These are phyloP conservation scores for Clinocottus analis DNA, from an alignment of 2,113 vertebrate genomes.

Conservation along the genomic window DNA sequence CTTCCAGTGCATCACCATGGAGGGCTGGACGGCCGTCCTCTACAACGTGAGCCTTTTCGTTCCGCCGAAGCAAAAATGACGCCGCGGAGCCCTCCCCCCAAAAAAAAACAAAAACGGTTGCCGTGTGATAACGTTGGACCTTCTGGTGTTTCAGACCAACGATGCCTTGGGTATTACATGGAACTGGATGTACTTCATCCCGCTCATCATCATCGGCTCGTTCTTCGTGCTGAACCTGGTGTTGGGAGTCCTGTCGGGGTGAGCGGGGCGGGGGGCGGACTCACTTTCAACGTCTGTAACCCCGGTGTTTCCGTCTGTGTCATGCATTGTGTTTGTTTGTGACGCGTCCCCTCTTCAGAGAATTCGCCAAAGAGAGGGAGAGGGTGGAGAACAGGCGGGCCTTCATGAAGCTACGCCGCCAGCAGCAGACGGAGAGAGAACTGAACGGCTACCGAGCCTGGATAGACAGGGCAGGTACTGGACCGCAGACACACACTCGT, in stretches of 20 bases:
- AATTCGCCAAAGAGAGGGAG: conserved; percentile 99
- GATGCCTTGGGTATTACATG: conserved; percentile 94
- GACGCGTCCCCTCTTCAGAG: conserved; percentile 78
- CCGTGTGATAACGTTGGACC: neutral
- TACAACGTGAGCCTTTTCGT: conserved; percentile 83
- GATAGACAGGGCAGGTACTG: conserved; percentile 96
- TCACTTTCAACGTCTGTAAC: neutral
- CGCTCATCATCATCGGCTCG: conserved; percentile 96
- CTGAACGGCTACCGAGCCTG: conserved; percentile 97
- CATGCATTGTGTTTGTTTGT: conserved; percentile 4
- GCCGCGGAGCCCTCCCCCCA: too few relatives aligned
- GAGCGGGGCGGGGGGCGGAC: conserved; percentile 70
- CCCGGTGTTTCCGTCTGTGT: neutral
- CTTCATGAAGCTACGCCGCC: conserved; percentile 97
- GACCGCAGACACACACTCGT: conserved; percentile 7
- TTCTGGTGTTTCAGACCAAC: conserved; percentile 87
- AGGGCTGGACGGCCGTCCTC: conserved; percentile 98
- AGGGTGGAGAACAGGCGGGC: conserved; percentile 97
- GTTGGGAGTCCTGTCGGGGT: conserved; percentile 97
- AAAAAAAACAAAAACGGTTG: too few relatives aligned
- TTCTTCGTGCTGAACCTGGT: conserved; percentile 98
- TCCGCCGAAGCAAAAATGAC: neutral
- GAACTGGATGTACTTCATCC: conserved; percentile 99
- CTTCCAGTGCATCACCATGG: conserved; percentile 99
- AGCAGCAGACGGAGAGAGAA: conserved; percentile 97